Evolutionary conservation across 1,140 invertebrate species (phyloP), one percentile per base, ranked within the genome.

Genomic region (Leptinotarsa lineolata): DNA sequence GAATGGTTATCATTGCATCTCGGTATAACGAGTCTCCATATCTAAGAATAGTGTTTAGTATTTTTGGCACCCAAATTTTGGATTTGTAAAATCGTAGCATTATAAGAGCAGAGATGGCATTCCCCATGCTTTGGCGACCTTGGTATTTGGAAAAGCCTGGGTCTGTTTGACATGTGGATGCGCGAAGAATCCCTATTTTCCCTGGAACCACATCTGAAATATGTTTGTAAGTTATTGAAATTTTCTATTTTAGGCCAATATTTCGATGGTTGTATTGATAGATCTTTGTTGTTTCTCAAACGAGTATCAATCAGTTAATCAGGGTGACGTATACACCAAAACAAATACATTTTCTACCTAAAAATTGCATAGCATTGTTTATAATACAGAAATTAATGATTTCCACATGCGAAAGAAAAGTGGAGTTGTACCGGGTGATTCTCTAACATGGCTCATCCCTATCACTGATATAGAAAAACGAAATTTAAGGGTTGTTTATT

Each of bases 21-120:
- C 72, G 74, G 68, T 68, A 77, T 61, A 77, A 70, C 13, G 66
- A 39, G 18, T 82, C 79, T 15, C 83, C 83, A 16, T 78, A 72
- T 66, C 77, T 72, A 4, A 84, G 70, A 20, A 82, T 75, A 12
- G 77, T 79, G 58, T 82, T 79, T 1, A 83, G n/a, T 13, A 78
- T 74, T n/a, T 71, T 77, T 6, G 76, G 77, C 1, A 81, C 76
- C 83, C 83, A 84, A 21, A 74, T 44, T 60, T 76, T 78, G 0
- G 82, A 75, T 63, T 79, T 81, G 44, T 73, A 68, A 3, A 77
- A 45, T 16, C 80, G 60, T 5, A 83, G 65, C 79, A 82, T 83
- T 18, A 80, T 76, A 1, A 83, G 39, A 15, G 82, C 78, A 0
- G 79, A 77, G 4, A 84, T 59, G 1, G 81, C 82, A 68, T 83